Percentiles rank a stretch among this genome's conserved stretches.
Evolutionary conservation across 1,140 invertebrate species (phyloP).

Genomic region (Nixonia krombeini): DNA sequence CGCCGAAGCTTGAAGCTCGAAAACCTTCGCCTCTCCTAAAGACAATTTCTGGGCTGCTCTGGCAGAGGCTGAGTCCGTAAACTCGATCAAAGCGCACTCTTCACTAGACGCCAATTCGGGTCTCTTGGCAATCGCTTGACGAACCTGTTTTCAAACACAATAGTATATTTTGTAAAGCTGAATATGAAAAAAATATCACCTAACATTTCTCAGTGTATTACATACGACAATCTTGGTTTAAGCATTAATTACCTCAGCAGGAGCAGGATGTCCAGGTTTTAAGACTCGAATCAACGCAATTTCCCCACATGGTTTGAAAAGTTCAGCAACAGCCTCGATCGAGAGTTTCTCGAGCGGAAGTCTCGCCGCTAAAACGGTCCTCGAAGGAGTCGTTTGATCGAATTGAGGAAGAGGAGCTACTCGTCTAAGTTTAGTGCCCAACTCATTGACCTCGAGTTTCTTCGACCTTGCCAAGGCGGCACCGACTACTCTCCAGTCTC

Average conservation of each 20-base stretch:
- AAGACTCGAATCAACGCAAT: conserved; percentile 89
- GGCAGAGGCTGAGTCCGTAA: conserved; percentile 88
- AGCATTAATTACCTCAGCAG: conserved; percentile 77
- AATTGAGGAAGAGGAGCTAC: conserved; percentile 87
- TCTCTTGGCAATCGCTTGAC: conserved; percentile 90
- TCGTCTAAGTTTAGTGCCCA: conserved; percentile 91
- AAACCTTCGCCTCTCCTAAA: conserved; percentile 59
- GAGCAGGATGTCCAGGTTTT: conserved; percentile 87
- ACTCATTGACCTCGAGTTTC: conserved; percentile 90
- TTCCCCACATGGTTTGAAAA: conserved; percentile 90
- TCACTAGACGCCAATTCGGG: conserved; percentile 84
- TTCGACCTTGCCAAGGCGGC: conserved; percentile 83
- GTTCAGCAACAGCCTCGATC: conserved; percentile 89
- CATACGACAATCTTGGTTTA: conserved; percentile 6
- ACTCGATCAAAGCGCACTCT: conserved; percentile 91
- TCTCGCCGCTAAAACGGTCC: conserved; percentile 89
- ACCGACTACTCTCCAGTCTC: conserved; percentile 93
- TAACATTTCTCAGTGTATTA: too few relatives aligned
- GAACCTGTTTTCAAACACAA: too few relatives aligned
- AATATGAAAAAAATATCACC: too few relatives aligned
- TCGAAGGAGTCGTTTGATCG: conserved; percentile 91
- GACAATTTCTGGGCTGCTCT: conserved; percentile 81
- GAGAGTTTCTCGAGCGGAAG: conserved; percentile 87
- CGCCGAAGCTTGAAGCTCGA: conserved; percentile 70
- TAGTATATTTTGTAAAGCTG: conserved; percentile 8